These are phyloP conservation scores for Argyresthia albistria DNA, from an alignment of 2,888 invertebrate genomes.

Conservation along the genomic window DNA sequence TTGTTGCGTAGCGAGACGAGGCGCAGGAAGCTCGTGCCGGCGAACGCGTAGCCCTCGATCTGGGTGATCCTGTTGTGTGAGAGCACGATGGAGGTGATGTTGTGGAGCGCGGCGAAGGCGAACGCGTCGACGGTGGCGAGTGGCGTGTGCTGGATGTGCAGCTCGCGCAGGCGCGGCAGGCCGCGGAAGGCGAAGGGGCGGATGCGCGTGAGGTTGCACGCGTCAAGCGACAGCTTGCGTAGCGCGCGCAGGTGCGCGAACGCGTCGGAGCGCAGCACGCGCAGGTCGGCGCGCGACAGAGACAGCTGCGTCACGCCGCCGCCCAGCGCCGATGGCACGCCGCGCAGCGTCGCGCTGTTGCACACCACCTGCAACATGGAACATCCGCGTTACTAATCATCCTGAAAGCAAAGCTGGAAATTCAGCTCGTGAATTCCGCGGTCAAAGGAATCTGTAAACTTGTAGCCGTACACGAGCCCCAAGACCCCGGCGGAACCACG, in stretches of 20 bases:
- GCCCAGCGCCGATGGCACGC: constrained; percentile 85
- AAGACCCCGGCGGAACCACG: no score
- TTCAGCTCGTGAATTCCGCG: no score
- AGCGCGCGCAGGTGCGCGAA: constrained; percentile 86
- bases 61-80: constrained; percentile 80
- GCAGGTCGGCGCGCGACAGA: constrained; percentile 88
- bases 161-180: constrained; percentile 81
- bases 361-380: constrained; percentile 80
- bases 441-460: no score
- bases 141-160: constrained; percentile 90
- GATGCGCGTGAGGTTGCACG: constrained; percentile 88
- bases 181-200: constrained; percentile 90
- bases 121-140: constrained; percentile 85
- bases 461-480: no score
- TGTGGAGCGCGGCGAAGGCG: constrained; percentile 88
- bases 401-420: no score
- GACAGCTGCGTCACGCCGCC: constrained; percentile 87
- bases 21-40: constrained; percentile 87
- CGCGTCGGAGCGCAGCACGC: constrained; percentile 85
- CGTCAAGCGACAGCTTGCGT: constrained; percentile 87
- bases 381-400: no score
- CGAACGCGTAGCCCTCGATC: constrained; percentile 86
- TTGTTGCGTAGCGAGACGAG: constrained; percentile 88
- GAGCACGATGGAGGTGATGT: constrained; percentile 80
- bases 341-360: constrained; percentile 86